Evolutionary conservation across 2,797 vertebrate species (phyloP).

Genomic region (Danio tinwini): DNA sequence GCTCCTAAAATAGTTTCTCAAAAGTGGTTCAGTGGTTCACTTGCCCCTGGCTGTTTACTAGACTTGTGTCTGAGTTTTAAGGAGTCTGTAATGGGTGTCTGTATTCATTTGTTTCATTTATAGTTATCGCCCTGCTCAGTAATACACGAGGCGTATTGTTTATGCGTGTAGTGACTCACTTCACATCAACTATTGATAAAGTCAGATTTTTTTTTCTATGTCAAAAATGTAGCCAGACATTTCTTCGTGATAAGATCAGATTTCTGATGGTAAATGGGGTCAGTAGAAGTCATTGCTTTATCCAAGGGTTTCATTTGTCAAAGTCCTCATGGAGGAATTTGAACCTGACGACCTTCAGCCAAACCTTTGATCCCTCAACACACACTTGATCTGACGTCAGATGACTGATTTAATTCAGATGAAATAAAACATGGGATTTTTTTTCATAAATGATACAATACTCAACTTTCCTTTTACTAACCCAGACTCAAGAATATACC

Average conservation of each 20-base stretch:
- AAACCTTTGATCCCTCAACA: constrained; percentile 45
- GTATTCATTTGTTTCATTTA: background rate
- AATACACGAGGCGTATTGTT: background rate
- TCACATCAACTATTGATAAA: constrained; percentile 9
- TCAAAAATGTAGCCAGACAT: constrained; percentile 5
- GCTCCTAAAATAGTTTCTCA: constrained; percentile 38
- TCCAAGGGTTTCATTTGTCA: constrained; percentile 38
- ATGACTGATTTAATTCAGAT: constrained; percentile 36
- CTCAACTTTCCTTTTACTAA: background rate
- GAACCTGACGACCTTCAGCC: constrained; percentile 40
- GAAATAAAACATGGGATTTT: constrained; percentile 20
- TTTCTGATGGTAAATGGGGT: constrained; percentile 26
- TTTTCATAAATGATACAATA: background rate
- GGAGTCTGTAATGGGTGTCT: background rate
- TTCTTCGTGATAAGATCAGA: constrained; percentile 34
- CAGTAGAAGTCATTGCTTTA: constrained; percentile 20
- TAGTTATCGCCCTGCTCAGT: constrained; percentile 1
- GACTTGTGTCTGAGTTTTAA: background rate
- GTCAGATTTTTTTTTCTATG: background rate
- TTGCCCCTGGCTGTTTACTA: background rate
- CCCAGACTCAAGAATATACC: constrained; percentile 4
- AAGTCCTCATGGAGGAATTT: constrained; percentile 47
- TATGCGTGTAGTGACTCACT: background rate
- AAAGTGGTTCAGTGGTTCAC: constrained; percentile 33
- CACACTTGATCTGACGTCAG: constrained; percentile 17